phyloP scores from a whole-genome alignment of 1,140 invertebrate genomes.

The Drosophila littoralis region DNA sequence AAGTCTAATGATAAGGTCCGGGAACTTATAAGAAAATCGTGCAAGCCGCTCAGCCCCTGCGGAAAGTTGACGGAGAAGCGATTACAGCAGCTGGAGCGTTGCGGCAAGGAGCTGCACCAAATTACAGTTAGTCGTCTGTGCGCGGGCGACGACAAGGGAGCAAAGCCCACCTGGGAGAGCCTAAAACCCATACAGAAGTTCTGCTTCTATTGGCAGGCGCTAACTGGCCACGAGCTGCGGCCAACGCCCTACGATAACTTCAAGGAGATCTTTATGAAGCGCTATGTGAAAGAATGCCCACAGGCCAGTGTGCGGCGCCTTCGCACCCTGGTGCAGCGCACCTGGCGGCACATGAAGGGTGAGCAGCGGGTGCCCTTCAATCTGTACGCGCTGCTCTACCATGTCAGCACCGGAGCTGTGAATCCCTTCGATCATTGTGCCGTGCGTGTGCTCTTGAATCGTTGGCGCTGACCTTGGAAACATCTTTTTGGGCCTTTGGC shows the following conservation, averaged over 20 bases:
- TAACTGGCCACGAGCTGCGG: slow-evolving; percentile 32
- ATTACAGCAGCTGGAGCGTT: slow-evolving; percentile 1
- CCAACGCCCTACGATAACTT: slow-evolving; percentile 60
- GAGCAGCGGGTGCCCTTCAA: slow-evolving; percentile 55
- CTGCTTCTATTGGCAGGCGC: slow-evolving; percentile 53
- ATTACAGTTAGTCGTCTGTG: too few relatives aligned
- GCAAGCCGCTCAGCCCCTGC: background rate
- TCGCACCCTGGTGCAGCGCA: background rate
- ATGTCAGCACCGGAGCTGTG: slow-evolving; percentile 40
- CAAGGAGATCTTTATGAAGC: slow-evolving; percentile 5
- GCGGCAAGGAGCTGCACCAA: slow-evolving; percentile 23
- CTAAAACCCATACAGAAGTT: slow-evolving; percentile 41
- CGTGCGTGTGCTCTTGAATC: slow-evolving; percentile 46
- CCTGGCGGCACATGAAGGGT: slow-evolving; percentile 32
- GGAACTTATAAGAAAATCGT: background rate
- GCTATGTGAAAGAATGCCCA: background rate
- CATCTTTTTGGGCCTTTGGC: background rate
- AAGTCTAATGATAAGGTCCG: background rate
- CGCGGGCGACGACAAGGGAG: rapidly evolving
- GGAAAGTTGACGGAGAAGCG: background rate
- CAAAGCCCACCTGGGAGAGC: slow-evolving; percentile 11
- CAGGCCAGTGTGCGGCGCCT: background rate
- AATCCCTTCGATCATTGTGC: slow-evolving; percentile 56
- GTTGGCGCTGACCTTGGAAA: slow-evolving; percentile 34
- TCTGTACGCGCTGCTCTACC: slow-evolving; percentile 60